Conservation (phyloP, 2,888 invertebrate genomes). For the Pheosia tremula region DNA sequence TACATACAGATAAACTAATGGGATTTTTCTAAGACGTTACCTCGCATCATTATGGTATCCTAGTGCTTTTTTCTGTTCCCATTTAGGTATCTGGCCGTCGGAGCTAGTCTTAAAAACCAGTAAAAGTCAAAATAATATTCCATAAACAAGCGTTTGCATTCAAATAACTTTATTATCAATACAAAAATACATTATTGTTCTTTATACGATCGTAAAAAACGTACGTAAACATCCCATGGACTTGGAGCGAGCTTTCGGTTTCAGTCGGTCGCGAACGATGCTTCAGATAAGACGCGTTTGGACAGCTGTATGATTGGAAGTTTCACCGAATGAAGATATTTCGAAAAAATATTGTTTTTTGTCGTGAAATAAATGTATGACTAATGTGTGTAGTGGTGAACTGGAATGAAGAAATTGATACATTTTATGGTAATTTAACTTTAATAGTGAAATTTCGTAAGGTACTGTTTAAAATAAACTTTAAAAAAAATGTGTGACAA, state of each 20-base stretch:
- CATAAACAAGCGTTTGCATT: conserved; percentile 7
- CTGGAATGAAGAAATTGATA: too few species aligned
- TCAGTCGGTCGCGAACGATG: conserved; percentile 25
- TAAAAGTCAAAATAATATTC: conserved; percentile 7
- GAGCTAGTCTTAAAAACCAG: conserved; percentile 3
- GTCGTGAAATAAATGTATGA: neutral
- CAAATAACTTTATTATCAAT: conserved; percentile 8
- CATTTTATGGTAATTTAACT: too few species aligned
- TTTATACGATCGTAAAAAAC: conserved; percentile 7
- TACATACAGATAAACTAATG: neutral
- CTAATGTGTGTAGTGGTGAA: neutral
- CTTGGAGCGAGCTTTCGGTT: conserved; percentile 26
- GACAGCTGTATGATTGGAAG: conserved; percentile 9
- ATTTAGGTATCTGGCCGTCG: neutral
- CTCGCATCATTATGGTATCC: too few species aligned
- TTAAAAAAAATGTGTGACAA: too few species aligned
- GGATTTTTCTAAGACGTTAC: too few species aligned
- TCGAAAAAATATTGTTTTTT: neutral
- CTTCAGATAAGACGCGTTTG: conserved; percentile 22
- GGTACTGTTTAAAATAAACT: too few species aligned
- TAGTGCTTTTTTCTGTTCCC: neutral
- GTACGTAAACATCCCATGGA: conserved; percentile 15
- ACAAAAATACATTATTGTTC: conserved; percentile 7
- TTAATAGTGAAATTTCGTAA: too few species aligned
- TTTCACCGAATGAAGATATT: conserved; percentile 11